Conservation (phyloP, 2,888 invertebrate species). For the Leucophenga montana region DNA sequence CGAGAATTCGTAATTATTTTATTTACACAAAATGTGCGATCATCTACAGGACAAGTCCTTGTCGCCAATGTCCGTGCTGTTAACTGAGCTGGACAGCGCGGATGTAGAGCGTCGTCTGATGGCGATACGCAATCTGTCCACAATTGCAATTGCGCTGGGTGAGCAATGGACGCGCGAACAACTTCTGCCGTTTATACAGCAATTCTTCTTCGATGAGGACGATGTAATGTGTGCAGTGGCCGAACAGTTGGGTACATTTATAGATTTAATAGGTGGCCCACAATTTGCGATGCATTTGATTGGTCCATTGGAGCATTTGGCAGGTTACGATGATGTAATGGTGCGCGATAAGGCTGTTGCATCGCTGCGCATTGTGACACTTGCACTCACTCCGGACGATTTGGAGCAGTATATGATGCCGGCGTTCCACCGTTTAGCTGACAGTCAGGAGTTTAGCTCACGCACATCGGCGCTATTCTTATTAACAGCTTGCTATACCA, state of each 20-base stretch:
- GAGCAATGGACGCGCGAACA: constrained; percentile 92
- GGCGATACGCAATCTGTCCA: constrained; percentile 96
- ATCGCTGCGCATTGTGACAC: constrained; percentile 87
- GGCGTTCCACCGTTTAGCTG: constrained; percentile 87
- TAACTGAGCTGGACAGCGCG: background rate
- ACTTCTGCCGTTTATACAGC: constrained; percentile 94
- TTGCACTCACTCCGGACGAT: constrained; percentile 90
- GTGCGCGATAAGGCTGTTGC: constrained; percentile 98
- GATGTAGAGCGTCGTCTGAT: constrained; percentile 86
- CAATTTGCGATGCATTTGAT: constrained; percentile 92
- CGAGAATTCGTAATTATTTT: too few species aligned
- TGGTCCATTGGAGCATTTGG: constrained; percentile 93
- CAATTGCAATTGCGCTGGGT: constrained; percentile 95
- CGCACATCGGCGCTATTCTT: constrained; percentile 91
- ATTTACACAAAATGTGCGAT: too few species aligned
- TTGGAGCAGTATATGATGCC: constrained; percentile 95
- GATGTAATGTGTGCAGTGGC: constrained; percentile 95
- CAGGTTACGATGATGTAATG: constrained; percentile 97
- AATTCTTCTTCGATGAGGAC: constrained; percentile 98
- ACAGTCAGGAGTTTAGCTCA: constrained; percentile 92
- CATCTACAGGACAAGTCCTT: background rate
- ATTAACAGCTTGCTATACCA: constrained; percentile 84
- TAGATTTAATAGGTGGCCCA: constrained; percentile 91
- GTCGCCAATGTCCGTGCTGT: background rate
- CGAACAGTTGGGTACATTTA: constrained; percentile 96